Base-by-base conservation (phyloP, 2,113 vertebrate species). In the Prunella himalayana region DNA sequence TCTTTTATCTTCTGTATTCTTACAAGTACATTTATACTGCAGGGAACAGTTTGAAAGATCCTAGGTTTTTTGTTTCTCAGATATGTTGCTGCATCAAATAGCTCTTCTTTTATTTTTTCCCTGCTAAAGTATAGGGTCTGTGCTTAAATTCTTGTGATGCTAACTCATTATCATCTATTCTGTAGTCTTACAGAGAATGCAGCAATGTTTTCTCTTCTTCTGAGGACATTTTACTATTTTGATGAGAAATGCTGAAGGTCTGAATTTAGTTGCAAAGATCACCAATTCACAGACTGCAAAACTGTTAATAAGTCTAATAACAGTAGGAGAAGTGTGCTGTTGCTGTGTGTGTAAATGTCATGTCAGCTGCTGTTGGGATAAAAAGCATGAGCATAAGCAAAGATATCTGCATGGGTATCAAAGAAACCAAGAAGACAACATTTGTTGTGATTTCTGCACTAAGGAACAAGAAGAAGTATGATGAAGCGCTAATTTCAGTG, bases 311-410 rank as follows among this genome's bases (percentile, higher is more conserved):
- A 90, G 56, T 64, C 59, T 61, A 82, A 56, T 78, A 97, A 87
- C 54, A 97, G 81, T 56, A 90, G 88, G 56, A 72, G 86, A 97
- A 75, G 13, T 63, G 51, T 66, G 49, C 80, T 94, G 33, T 82
- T 97, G 66, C 64, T 95, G 27, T 45, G 37, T 77, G 88, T 95
- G 81, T 84, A 97, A 98, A 97, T 96, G 94, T 97, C 97, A 97
- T 93, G 49, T 70, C 69, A 30, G 37, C 56, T 94, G 59, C 69
- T 91, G 24, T 88, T 90, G 77, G 53, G 88, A 75, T 94, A 53
- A 73, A 89, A 95, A 84, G 51, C 65, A 82, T 80, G 49, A 53
- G 30, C 61, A 82, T 86, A 97, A 92, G 70, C 87, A 71, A 94
- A 94, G 79, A 64, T 90, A 25, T 92, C 64, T 69, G 33, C 69